Evolutionary conservation across 2,113 vertebrate species (phyloP), one percentile per base, ranked within the genome.

Genomic region (Erythrocercus mccallii): DNA sequence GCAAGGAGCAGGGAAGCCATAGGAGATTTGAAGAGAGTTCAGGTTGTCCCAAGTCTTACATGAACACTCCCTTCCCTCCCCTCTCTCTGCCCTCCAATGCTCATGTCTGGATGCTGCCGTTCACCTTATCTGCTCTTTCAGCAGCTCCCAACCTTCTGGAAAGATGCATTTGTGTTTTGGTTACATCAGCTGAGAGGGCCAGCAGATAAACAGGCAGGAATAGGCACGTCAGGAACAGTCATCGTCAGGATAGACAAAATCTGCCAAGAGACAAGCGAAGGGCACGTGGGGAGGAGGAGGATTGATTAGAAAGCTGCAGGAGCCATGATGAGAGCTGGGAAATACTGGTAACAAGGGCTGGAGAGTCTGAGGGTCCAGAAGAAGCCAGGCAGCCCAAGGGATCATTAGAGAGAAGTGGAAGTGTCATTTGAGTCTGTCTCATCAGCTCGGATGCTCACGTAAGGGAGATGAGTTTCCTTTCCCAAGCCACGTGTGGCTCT

Each of bases 81-180:
- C 45, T 54, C 24, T 45, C 45, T 72, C 62, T 28, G 13, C 25
- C 51, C 20, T 13, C 25, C 38, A 22, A 0, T 31, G 33, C 56
- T 66, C 4, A 0, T n/a, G 48, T 78, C 58, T 62, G 82, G 42
- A 27, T 78, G 82, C 44, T 9, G 8, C 38, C 64, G n/a, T 58
- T 94, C 72, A 74, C 92, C 80, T 93, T 10, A 80, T 56, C 42
- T 94, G 64, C 82, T 74, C 91, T 93, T 83, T 76, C 77, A 81
- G 72, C 71, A 74, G 47, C 51, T 94, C 44, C 56, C 72, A 88
- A 5, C 35, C 9, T 81, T 84, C 80, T 84, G 83, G 69, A 90
- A 81, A 92, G 11, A 5, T n/a, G 77, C 64, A 27, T 83, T 95
- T 84, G 40, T 88, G 80, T 64, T 88, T 73, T 66, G 30, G 69